phyloP scores from a whole-genome alignment of 2,797 vertebrate species.

The Paguma larvata region DNA sequence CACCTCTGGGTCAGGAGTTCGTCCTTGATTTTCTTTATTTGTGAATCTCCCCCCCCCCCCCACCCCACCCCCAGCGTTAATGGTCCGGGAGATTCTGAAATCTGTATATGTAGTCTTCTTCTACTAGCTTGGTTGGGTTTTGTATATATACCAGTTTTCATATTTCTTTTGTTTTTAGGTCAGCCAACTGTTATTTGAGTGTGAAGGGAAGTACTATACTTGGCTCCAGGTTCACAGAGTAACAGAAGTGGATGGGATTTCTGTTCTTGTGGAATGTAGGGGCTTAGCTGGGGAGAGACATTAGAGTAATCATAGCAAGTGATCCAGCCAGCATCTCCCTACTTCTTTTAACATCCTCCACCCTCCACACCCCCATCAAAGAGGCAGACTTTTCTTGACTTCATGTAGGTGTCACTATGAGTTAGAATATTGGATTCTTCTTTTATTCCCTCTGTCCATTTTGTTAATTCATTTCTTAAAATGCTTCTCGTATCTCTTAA shows the following conservation, averaged over 20 bases:
- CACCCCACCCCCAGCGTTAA: not conserved
- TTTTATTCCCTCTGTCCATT: not conserved
- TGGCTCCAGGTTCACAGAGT: not conserved
- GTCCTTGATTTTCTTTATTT: slow-evolving; percentile 16
- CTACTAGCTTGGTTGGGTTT: not conserved
- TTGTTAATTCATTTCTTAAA: slow-evolving; percentile 17
- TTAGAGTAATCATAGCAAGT: not conserved
- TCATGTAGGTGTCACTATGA: not conserved
- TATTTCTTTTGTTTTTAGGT: not conserved
- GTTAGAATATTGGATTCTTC: not conserved
- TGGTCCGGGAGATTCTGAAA: not conserved
- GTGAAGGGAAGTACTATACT: not conserved
- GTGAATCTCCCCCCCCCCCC: not conserved
- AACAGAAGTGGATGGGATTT: not conserved
- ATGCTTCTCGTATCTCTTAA: not conserved
- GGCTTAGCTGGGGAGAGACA: not conserved
- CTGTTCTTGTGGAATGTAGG: not conserved
- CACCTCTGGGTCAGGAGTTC: not conserved
- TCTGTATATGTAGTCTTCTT: not conserved
- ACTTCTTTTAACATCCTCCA: not conserved
- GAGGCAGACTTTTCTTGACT: not conserved
- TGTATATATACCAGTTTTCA: not conserved
- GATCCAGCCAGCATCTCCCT: not conserved
- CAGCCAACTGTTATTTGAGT: not conserved
- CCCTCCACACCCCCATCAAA: not conserved